Evolutionary conservation across 2,888 invertebrate genomes (phyloP), one percentile per base, ranked within the genome.

Genomic region (Tanytarsus gracilentus): DNA sequence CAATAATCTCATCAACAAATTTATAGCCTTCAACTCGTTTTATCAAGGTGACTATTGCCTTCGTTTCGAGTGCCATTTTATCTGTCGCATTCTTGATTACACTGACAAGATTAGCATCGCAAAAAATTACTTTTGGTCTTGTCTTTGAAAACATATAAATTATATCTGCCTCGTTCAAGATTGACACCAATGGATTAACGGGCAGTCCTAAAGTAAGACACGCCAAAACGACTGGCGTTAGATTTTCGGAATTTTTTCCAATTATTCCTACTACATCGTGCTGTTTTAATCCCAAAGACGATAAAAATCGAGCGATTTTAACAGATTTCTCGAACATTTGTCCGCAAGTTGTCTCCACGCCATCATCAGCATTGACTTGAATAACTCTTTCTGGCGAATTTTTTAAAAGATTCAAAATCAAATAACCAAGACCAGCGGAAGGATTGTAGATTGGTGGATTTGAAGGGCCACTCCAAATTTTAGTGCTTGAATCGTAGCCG

Each of bases 131-230:
- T 61, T 61, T 61, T 27, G 61, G 61, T 9, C 30, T n/a, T 3
- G 61, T 61, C 4, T 27, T 51, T 18, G 44, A 16, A 40, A 30
- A 61, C 39, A 61, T 39, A 9, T 61, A 52, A 9, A 49, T n/a
- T 11, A 61, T 50, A 21, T 33, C 29, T 62, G 62, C 58, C 49
- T 61, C 62, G 36, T 52, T 66, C 14, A 69, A 69, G 1, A 65
- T 65, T 11, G 68, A 66, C 65, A 67, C 68, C 11, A 71, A n/a
- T 1, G 69, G 67, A 62, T 69, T 68, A 1, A 68, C 65, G 11
- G 71, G 67, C 7, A 67, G 66, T 3, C 71, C 71, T 61, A 65
- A 66, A 0, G 70, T 63, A 21, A 69, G 65, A 0, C 70, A 66
- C 1, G 67, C 70, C 44, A 69, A 66, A 11, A 64, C 66, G 23